Conservation (phyloP, 1,140 invertebrate species). For the Odontomachus brunneus region DNA sequence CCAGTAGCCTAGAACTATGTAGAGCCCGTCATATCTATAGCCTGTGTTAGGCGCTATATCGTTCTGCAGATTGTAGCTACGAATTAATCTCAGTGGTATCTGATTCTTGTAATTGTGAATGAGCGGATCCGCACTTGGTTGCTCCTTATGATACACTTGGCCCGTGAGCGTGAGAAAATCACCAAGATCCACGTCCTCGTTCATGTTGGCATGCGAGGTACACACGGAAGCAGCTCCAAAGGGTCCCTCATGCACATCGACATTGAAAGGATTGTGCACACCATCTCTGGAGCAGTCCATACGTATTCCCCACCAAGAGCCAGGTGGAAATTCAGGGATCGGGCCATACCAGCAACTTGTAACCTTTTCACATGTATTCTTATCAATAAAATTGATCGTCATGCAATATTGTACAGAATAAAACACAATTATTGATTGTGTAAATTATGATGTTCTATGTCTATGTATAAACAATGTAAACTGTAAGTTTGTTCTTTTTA, state of each 20-base stretch:
- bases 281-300: conserved; percentile 81
- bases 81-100: conserved; percentile 80
- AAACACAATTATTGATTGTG: too few species aligned
- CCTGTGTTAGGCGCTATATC: conserved; percentile 82
- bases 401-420: conserved; percentile 17
- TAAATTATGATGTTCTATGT: too few species aligned
- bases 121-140: conserved; percentile 71
- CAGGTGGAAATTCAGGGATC: conserved; percentile 74
- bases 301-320: conserved; percentile 84
- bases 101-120: conserved; percentile 78
- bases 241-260: conserved; percentile 79
- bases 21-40: conserved; percentile 82
- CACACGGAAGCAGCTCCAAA: conserved; percentile 81
- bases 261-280: conserved; percentile 79
- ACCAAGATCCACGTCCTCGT: conserved; percentile 80
- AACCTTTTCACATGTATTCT: conserved; percentile 64
- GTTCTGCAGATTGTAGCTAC: conserved; percentile 80
- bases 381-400: conserved; percentile 14
- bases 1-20: conserved; percentile 79
- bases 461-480: too few species aligned
- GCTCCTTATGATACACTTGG: conserved; percentile 66
- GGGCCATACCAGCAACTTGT: conserved; percentile 78
- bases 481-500: too few species aligned
- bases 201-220: conserved; percentile 72
- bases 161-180: conserved; percentile 80